Conservation (phyloP, 1,140 invertebrate species). For the Drosophila arawakana region DNA sequence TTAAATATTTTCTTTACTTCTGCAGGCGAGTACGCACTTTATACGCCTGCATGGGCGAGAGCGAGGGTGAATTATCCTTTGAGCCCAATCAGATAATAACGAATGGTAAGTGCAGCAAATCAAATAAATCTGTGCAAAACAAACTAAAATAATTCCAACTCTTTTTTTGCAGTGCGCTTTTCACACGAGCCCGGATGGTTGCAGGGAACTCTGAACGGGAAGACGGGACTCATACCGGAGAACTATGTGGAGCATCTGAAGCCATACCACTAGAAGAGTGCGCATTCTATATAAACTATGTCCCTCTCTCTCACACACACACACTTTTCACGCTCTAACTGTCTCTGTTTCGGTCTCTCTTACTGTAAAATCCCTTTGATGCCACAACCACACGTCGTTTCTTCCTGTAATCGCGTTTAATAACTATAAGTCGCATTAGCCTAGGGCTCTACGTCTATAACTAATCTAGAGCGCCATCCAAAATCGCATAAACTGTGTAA, state of each 20-base stretch:
- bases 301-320: background rate
- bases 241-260: conserved; percentile 95
- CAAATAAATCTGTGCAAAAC: background rate
- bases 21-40: conserved; percentile 93
- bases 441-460: conserved; percentile 22
- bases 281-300: conserved; percentile 3
- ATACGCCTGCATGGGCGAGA: conserved; percentile 97
- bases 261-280: conserved; percentile 70
- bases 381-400: background rate
- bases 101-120: conserved; percentile 90
- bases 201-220: conserved; percentile 96
- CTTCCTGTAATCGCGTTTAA: conserved; percentile 19
- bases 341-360: background rate
- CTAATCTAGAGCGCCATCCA: conserved; percentile 17
- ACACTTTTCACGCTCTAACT: background rate
- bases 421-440: conserved; percentile 30
- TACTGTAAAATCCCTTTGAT: background rate
- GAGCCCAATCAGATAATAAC: conserved; percentile 99
- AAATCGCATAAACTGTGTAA: conserved; percentile 31
- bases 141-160: background rate
- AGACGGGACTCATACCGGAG: conserved; percentile 96
- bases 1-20: too few relatives aligned
- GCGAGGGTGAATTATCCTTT: conserved; percentile 98
- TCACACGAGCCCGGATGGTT: conserved; percentile 98
- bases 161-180: conserved; percentile 89